A percentile compares a stretch with the other conserved stretches of the same genome.
Evolutionary conservation across 37 sponge, comb jelly and placozoan species (phyloP).

Genomic region (Tethya wilhelma): DNA sequence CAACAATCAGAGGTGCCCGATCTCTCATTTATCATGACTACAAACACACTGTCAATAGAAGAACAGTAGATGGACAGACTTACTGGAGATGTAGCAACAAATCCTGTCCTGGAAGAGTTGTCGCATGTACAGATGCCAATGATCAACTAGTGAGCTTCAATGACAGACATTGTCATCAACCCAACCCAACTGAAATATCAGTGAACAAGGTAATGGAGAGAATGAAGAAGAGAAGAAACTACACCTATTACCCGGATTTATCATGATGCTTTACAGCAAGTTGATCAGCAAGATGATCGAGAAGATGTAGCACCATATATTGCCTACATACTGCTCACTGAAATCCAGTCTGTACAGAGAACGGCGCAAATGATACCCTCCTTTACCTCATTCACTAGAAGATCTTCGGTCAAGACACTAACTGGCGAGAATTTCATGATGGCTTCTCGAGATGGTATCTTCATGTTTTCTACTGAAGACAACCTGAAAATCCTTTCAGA

Average conservation of each 20-base stretch:
- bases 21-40: too few relatives aligned
- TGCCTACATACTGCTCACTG: not conserved
- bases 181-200: not conserved
- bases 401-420: not conserved
- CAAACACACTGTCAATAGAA: too few relatives aligned
- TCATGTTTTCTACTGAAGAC: not conserved
- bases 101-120: not conserved
- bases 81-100: not conserved
- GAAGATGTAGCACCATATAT: not conserved
- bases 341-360: not conserved
- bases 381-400: not conserved
- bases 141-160: not conserved
- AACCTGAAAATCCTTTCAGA: not conserved
- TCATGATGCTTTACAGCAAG: not conserved
- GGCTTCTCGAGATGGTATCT: not conserved
- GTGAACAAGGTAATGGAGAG: not conserved
- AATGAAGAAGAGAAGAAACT: not conserved
- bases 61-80: not conserved
- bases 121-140: too few relatives aligned
- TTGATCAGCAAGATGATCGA: not conserved
- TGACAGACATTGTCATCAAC: not conserved
- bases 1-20: too few relatives aligned
- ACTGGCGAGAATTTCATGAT: not conserved
- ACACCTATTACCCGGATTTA: conserved; percentile 4
- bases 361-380: not conserved